Conservation (phyloP, 2,888 invertebrate genomes). For the Alsophila aescularia region DNA sequence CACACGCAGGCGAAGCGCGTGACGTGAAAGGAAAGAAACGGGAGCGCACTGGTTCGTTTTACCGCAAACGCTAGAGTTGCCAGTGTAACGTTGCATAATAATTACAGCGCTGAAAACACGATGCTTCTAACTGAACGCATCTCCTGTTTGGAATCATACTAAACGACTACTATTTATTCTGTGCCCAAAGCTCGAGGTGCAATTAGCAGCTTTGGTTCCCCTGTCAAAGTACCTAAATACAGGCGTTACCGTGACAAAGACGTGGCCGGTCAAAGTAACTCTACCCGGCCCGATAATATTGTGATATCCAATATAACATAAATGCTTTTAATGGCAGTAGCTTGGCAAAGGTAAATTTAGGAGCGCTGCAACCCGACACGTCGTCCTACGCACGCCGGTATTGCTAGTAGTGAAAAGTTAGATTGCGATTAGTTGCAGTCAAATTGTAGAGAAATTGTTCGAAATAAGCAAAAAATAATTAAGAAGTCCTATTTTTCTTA, state of each 20-base stretch:
- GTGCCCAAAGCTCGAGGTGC: slow-evolving; percentile 10
- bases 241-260: slow-evolving; percentile 30
- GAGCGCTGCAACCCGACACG: slow-evolving; percentile 74
- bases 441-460: slow-evolving; percentile 39
- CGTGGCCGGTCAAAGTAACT: slow-evolving; percentile 49
- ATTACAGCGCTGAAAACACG: slow-evolving; percentile 62
- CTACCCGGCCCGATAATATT: slow-evolving; percentile 63
- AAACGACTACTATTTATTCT: too few relatives aligned
- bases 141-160: background rate
- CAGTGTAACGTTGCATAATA: slow-evolving; percentile 62
- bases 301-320: slow-evolving; percentile 78
- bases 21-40: slow-evolving; percentile 22
- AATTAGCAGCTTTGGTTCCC: slow-evolving; percentile 11
- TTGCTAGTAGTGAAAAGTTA: slow-evolving; percentile 49
- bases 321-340: slow-evolving; percentile 82
- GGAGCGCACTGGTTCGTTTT: slow-evolving; percentile 55
- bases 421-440: slow-evolving; percentile 28
- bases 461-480: background rate
- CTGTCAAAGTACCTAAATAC: slow-evolving; percentile 18
- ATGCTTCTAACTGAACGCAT: slow-evolving; percentile 39
- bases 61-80: slow-evolving; percentile 49
- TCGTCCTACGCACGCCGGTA: slow-evolving; percentile 64
- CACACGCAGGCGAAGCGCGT: background rate
- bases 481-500: too few relatives aligned
- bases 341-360: slow-evolving; percentile 81